Evolutionary conservation across 2,113 vertebrate genomes (phyloP), one percentile per base, ranked within the genome.

Genomic region (Cnemophilus loriae): DNA sequence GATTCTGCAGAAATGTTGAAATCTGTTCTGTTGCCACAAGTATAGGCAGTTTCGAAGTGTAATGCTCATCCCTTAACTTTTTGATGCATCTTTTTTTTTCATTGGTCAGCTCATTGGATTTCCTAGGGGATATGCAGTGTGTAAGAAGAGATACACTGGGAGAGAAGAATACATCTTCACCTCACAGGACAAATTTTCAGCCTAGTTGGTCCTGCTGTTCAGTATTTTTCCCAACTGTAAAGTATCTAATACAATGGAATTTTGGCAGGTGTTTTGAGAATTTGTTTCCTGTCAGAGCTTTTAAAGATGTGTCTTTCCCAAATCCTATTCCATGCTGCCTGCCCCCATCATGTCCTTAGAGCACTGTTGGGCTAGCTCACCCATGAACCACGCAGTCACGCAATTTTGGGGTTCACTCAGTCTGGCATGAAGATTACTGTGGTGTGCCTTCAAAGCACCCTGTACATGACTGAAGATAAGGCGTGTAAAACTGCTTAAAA

Each of bases 401-500:
- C 49, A 75, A 0, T 81, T 87, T 46, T 75, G 50, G 47, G 69
- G 10, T 14, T 89, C 24, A 16, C 0, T 87, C n/a, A 56, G 21
- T 52, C 24, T 94, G 57, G 11, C 35, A 5, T 37, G 33, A 73
- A 64, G 13, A 22, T 70, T 60, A 22, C 50, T 8, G 6, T 47
- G 28, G 21, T 39, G 28, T 93, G 32, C 22, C n/a, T 74, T 87
- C 46, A 50, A 30, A 67, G 35, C 20, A 16, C 4, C 4, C 23
- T 55, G 18, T 59, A 26, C 10, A 26, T 44, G 19, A 14, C 50
- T 75, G 70, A 78, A 50, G 56, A 53, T 39, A 63, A 85, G 20
- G 16, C 41, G 11, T 0, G 0, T 53, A n/a, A 46, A 85, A 75
- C 53, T 39, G 30, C 16, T 47, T 41, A 44, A 75, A 75, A 13